A percentile compares a stretch with the other conserved stretches of the same genome.
Conservation (phyloP, 1,140 invertebrate genomes). For the Ptiloglossa arizonensis region DNA sequence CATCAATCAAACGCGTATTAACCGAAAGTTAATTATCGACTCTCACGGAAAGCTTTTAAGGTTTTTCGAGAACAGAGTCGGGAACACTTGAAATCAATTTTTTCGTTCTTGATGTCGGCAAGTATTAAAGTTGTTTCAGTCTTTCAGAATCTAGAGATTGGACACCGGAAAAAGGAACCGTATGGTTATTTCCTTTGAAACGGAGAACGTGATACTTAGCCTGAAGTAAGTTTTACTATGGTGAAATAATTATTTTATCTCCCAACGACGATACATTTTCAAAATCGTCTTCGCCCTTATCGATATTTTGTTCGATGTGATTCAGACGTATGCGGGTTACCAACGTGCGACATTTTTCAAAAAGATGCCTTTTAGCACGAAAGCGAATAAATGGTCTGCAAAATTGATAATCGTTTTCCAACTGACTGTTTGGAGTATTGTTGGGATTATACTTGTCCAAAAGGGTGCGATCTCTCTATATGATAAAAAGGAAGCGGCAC, state of each 20-base stretch:
- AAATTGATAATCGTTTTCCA: slow-evolving; percentile 69
- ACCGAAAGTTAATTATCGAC: not conserved
- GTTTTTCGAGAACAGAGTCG: not conserved
- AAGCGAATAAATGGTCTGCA: slow-evolving; percentile 72
- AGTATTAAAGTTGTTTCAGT: not conserved
- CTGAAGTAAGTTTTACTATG: slow-evolving; percentile 4
- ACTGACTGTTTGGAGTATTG: slow-evolving; percentile 68
- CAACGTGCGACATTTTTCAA: not conserved
- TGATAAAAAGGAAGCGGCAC: slow-evolving; percentile 6
- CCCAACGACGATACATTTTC: not conserved
- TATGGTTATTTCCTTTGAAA: not conserved
- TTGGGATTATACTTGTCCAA: slow-evolving; percentile 70
- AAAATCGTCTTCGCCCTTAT: not conserved
- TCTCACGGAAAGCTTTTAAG: not conserved
- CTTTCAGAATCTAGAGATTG: not conserved
- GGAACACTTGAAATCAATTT: not conserved
- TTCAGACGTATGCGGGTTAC: slow-evolving; percentile 9
- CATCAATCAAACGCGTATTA: not conserved
- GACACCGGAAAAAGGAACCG: not conserved
- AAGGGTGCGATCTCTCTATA: slow-evolving; percentile 59
- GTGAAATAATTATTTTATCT: not conserved
- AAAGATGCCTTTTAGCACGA: slow-evolving; percentile 62
- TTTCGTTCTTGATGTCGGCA: not conserved
- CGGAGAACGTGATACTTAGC: no score
- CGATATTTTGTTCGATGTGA: slow-evolving; percentile 20